Base-by-base conservation (phyloP, 2,888 invertebrate species). In the Malachius bipustulatus region DNA sequence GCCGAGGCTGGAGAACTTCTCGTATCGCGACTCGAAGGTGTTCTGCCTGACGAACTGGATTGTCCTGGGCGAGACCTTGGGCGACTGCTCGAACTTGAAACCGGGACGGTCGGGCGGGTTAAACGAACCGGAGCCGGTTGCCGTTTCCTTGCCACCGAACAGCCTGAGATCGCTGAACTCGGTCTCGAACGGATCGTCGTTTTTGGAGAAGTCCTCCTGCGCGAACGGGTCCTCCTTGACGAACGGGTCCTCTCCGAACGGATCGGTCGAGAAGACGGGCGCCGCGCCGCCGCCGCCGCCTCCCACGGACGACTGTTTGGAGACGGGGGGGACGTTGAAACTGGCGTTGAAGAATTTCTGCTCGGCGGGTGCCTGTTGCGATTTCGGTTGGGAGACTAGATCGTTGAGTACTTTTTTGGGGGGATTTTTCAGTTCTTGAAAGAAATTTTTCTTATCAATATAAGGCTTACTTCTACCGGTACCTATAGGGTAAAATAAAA, bases 371-470 rank as follows among this genome's bases (percentile, higher is more conserved):
- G 42, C 42, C 16, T 48, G 43, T 34, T 46, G 40, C 14, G 24
- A 41, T 27, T 43, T 41, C 26, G 40, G 24, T 30, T 40, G 43
- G 24, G 44, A 35, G 37, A 77, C 79, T 60, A 90, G 69, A 65
- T 90, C 90, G 68, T 89, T 88, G 52, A 90, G 73, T 44, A 84
- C 82, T 67, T 87, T 88, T 69, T 89, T 88, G 51, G 89, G 88
- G 49, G 90, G 90, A 66, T 90, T 89, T 70, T 90, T 90, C 57
- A 90, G 73, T 64, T 90, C 88, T 70, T 89, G 87, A 72, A 91
- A 91, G 71, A 91, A 91, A 67, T 88, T 85, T 72, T 90, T 90
- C 69, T 88, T 88, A 72, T 91, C 90, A 57, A 90, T 77, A 69
- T 89, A 91, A 44, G 90, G 90, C 66, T 83, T 84, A 65, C 81